Evolutionary conservation across 2,113 vertebrate genomes (phyloP).

Genomic region (Syngnathus floridae): DNA sequence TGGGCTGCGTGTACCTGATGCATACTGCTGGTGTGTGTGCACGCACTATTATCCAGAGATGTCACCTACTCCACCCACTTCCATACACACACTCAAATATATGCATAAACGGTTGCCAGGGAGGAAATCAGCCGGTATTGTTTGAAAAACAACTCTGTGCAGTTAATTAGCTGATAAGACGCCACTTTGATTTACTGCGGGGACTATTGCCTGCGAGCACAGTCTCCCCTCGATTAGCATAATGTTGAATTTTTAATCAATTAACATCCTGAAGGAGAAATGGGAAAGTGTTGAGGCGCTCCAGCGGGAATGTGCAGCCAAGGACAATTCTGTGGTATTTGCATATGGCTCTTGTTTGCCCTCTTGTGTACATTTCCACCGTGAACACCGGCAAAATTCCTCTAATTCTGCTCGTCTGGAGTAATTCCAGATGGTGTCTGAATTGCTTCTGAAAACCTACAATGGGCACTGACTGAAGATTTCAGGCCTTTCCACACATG

Average conservation of each 20-base stretch:
- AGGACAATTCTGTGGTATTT: constrained; percentile 49
- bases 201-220: constrained; percentile 43
- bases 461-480: not conserved
- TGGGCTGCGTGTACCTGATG: constrained; percentile 29
- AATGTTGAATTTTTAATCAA: constrained; percentile 61
- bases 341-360: constrained; percentile 41
- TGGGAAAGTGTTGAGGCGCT: constrained; percentile 50
- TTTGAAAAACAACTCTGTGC: constrained; percentile 56
- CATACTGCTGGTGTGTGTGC: constrained; percentile 41
- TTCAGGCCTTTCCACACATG: not conserved
- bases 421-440: not conserved
- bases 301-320: constrained; percentile 33
- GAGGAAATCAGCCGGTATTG: constrained; percentile 26
- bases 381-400: constrained; percentile 9
- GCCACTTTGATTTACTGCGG: constrained; percentile 42
- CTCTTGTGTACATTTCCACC: constrained; percentile 14
- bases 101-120: constrained; percentile 1
- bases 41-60: constrained; percentile 33
- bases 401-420: constrained; percentile 22
- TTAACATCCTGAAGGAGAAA: constrained; percentile 52
- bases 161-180: constrained; percentile 61
- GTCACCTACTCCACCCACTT: constrained; percentile 28
- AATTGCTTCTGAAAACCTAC: not conserved
- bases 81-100: constrained; percentile 4
- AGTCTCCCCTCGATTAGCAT: constrained; percentile 49